Evolutionary conservation across 35 echinoderm and acorn worm genomes (phyloP), one percentile per base, ranked within the genome.

Genomic region (Apostichopus japonicus): DNA sequence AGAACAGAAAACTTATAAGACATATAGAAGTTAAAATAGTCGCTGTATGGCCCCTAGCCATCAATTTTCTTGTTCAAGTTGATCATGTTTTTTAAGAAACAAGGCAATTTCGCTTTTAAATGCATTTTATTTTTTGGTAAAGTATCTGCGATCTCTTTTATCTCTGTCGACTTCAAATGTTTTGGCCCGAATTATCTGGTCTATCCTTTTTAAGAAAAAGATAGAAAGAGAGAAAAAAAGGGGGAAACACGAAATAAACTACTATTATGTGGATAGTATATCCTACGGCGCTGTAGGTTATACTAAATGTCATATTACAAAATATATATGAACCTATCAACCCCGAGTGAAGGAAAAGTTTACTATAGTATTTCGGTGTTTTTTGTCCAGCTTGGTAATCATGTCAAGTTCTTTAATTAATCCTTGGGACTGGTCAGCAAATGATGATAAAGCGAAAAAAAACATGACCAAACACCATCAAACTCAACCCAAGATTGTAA

Each of bases 91-190:
- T 75, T 84, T 62, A 84, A 84, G 53, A 84, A 84, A 13, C 16
- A 75, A 84, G 53, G 53, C 54, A 84, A 84, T 57, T 84, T 84
- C 55, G 53, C 71, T 84, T 84, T 58, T 57, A 84, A 84, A 84
- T 84, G 81, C 81, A 84, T 84, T 84, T 84, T 84, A 57, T 56
- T 84, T 16, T 84, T 24, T 75, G 71, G 17, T 75, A 75, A 75
- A 75, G 71, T 7, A 19, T n/a, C n/a, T 15, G 8, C 14, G 71
- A n/a, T 75, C 71, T 75, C 71, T 75, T 75, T 75, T 75, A 75
- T 75, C 71, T 75, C 5, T 23, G 7, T 21, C 71, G 71, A 75
- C 71, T 21, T 75, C 71, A 75, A 75, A 75, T 75, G 71, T n/a
- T 75, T 44, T 75, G 71, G 16, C 71, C 71, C 71, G 71, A 75